These are phyloP conservation scores for Drosophila eugracilis DNA, from an alignment of 1,140 invertebrate species.

Conservation along the genomic window DNA sequence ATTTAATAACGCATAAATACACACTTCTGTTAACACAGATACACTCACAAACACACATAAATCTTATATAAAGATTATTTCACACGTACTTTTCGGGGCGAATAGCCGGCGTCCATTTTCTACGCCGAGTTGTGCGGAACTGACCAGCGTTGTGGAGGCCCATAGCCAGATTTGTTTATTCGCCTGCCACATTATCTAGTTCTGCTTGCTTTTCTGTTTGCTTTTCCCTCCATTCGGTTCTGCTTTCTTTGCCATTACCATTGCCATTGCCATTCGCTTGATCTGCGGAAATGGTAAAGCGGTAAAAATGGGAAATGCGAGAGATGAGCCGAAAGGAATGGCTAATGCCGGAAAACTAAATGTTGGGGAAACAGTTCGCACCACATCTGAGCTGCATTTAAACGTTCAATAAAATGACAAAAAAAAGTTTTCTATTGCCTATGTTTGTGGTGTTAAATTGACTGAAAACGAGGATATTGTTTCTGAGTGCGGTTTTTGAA, in stretches of 20 bases:
- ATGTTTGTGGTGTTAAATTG: background rate
- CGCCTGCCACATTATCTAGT: slow-evolving; percentile 59
- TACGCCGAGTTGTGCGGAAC: slow-evolving; percentile 68
- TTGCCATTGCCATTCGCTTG: slow-evolving; percentile 47
- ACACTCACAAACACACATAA: slow-evolving; percentile 7
- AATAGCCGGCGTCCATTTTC: slow-evolving; percentile 73
- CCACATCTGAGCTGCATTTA: slow-evolving; percentile 17
- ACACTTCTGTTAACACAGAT: slow-evolving; percentile 6
- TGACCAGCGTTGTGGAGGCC: slow-evolving; percentile 31
- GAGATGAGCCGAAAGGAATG: slow-evolving; percentile 43
- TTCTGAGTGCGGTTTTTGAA: too few species aligned
- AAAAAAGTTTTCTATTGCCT: background rate
- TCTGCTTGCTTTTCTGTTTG: slow-evolving; percentile 18
- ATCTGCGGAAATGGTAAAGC: slow-evolving; percentile 50
- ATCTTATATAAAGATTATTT: slow-evolving; percentile 6
- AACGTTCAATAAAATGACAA: slow-evolving; percentile 3
- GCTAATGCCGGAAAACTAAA: slow-evolving; percentile 36
- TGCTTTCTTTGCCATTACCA: slow-evolving; percentile 64
- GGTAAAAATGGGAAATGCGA: slow-evolving; percentile 33
- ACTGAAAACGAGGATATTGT: background rate
- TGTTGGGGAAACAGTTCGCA: slow-evolving; percentile 21
- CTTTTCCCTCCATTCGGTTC: slow-evolving; percentile 26
- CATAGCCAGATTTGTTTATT: slow-evolving; percentile 64
- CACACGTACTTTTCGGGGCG: slow-evolving; percentile 67
- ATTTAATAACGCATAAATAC: slow-evolving; percentile 18